Evolutionary conservation across 35 echinoderm and acorn worm species (phyloP).

Genomic region (Ophioderma brevispina): DNA sequence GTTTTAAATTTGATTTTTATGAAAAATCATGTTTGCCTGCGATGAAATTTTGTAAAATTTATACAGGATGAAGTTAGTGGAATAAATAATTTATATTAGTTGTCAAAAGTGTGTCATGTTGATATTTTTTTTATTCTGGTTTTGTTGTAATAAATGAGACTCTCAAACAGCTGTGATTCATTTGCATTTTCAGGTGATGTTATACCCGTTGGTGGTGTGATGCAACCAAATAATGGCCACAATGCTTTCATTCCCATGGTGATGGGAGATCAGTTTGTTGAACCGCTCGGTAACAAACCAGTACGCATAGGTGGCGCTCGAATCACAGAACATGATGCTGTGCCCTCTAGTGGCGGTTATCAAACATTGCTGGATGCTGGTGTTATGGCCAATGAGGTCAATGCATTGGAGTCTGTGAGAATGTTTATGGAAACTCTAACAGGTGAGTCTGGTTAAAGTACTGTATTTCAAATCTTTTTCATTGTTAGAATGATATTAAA

Average conservation of each 20-base stretch:
- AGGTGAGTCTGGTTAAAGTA: too few species aligned
- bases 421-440: slow-evolving; percentile 66
- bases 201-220: slow-evolving; percentile 86
- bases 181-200: slow-evolving; percentile 86
- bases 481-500: too few species aligned
- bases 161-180: too few species aligned
- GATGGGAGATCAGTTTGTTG: slow-evolving; percentile 61
- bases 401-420: slow-evolving; percentile 63
- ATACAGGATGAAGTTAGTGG: too few species aligned
- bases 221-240: slow-evolving; percentile 60
- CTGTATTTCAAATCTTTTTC: too few species aligned
- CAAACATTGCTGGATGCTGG: slow-evolving; percentile 78
- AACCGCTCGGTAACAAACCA: slow-evolving; percentile 80
- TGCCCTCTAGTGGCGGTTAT: slow-evolving; percentile 81
- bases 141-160: too few species aligned
- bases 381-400: slow-evolving; percentile 67
- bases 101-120: too few species aligned
- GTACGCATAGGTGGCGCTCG: slow-evolving; percentile 62
- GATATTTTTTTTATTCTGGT: too few species aligned
- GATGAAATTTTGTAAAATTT: too few species aligned
- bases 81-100: too few species aligned
- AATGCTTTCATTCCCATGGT: slow-evolving; percentile 81
- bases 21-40: too few species aligned
- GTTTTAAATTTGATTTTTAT: too few species aligned
- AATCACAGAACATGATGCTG: slow-evolving; percentile 70